Conservation (phyloP, 2,113 vertebrate species). For the Passer montanus region DNA sequence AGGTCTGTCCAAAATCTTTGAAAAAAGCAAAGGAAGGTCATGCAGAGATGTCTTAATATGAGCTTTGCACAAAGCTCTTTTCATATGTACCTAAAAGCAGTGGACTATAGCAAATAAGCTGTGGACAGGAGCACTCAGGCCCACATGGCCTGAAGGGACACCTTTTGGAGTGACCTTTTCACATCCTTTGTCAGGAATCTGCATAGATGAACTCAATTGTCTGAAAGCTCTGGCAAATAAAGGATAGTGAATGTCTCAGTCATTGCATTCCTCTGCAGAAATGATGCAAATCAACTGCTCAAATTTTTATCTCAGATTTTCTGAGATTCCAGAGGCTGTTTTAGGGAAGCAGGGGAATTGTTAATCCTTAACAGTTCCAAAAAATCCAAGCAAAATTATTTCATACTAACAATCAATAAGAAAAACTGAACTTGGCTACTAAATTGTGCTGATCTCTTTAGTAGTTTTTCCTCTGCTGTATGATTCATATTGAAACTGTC, state of each 20-base stretch:
- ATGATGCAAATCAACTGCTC: neutral
- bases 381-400: neutral
- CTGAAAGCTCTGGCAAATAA: neutral
- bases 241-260: neutral
- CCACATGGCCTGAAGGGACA: constrained; percentile 25
- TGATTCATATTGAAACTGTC: neutral
- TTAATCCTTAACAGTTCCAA: neutral
- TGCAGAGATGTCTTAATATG: constrained; percentile 48
- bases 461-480: neutral
- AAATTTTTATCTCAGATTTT: neutral
- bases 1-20: constrained; percentile 33
- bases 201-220: constrained; percentile 18
- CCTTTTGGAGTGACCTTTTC: constrained; percentile 53
- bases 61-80: constrained; percentile 70
- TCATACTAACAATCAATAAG: neutral
- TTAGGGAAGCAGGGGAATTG: neutral
- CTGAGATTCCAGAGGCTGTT: neutral
- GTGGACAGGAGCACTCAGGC: constrained; percentile 51
- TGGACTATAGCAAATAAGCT: constrained; percentile 38
- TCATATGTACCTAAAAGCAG: constrained; percentile 58
- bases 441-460: neutral
- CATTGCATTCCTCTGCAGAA: neutral
- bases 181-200: constrained; percentile 38
- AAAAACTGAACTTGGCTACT: neutral
- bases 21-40: constrained; percentile 54